Evolutionary conservation across 2,113 vertebrate species (phyloP).

Genomic region (Antechinus stuartii): DNA sequence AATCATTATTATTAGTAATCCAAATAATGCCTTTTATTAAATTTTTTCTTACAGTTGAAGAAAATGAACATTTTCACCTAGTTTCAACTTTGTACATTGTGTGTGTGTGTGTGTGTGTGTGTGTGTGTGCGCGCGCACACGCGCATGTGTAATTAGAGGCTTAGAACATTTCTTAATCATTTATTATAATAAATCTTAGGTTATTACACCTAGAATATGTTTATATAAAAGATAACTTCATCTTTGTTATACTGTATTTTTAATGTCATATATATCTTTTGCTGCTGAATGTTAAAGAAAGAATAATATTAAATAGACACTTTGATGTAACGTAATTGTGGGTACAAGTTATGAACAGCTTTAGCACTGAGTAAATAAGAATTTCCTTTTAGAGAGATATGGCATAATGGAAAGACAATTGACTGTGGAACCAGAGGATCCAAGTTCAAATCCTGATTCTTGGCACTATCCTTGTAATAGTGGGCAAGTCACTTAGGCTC

Average conservation of each 20-base stretch:
- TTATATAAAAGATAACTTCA: background rate
- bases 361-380: background rate
- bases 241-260: background rate
- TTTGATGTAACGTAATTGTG: constrained; percentile 15
- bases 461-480: background rate
- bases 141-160: background rate
- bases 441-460: background rate
- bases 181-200: background rate
- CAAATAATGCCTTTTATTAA: background rate
- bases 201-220: background rate
- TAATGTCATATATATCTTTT: background rate
- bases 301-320: constrained; percentile 19
- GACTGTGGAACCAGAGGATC: background rate
- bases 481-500: background rate
- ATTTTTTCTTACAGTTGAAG: background rate
- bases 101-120: too few species aligned
- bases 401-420: background rate
- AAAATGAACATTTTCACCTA: background rate
- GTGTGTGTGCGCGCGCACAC: background rate
- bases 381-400: background rate
- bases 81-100: background rate
- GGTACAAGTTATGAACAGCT: background rate
- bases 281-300: constrained; percentile 18
- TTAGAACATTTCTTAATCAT: background rate
- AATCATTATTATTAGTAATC: background rate